Evolutionary conservation across 2,888 invertebrate genomes (phyloP).

Genomic region (Tetranychus truncatus): DNA sequence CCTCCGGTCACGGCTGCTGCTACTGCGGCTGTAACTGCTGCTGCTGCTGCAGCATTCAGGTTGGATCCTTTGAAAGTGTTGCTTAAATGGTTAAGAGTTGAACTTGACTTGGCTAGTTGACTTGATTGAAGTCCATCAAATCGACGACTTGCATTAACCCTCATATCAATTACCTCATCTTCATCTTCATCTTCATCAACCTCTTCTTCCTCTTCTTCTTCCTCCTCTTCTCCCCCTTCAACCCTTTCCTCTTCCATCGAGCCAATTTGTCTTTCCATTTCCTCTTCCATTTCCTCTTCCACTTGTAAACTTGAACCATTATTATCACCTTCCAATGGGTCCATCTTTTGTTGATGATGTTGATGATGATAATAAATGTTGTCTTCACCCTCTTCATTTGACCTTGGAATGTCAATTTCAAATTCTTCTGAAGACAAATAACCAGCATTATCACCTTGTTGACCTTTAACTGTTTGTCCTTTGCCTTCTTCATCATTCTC

Average conservation of each 20-base stretch:
- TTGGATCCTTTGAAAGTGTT: background rate
- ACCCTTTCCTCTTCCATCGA: background rate
- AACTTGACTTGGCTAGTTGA: background rate
- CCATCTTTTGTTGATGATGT: background rate
- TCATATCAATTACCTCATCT: conserved; percentile 11
- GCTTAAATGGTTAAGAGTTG: background rate
- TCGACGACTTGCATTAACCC: background rate
- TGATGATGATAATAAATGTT: background rate
- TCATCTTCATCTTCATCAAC: background rate
- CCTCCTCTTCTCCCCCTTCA: background rate
- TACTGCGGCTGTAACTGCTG: background rate
- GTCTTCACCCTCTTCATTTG: background rate
- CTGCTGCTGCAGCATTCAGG: background rate
- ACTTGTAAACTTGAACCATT: background rate
- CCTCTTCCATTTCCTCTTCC: background rate
- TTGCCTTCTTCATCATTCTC: background rate
- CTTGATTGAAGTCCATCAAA: background rate
- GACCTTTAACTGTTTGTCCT: background rate
- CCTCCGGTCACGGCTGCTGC: background rate
- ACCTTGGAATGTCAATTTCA: conserved; percentile 7
- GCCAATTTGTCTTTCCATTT: background rate
- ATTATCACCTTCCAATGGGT: background rate
- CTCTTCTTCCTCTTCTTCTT: background rate
- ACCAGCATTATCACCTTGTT: background rate
- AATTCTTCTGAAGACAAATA: background rate